Evolutionary conservation across 2,797 vertebrate genomes (phyloP).

Genomic region (Dendrocincla fuliginosa): DNA sequence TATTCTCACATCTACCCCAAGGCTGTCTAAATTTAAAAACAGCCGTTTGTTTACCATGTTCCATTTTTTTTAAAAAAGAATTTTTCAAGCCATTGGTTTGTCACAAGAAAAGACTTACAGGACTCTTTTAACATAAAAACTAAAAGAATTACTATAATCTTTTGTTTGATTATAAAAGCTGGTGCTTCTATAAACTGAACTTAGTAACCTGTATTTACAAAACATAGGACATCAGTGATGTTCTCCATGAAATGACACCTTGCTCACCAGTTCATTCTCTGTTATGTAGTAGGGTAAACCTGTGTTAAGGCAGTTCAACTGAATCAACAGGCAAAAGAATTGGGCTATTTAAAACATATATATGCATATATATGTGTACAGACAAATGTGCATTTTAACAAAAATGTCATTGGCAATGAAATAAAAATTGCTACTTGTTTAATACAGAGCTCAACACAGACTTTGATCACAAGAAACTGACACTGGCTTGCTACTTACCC

Average conservation of each 20-base stretch:
- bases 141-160: background rate
- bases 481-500: background rate
- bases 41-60: constrained; percentile 68
- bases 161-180: background rate
- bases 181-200: background rate
- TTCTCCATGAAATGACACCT: background rate
- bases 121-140: background rate
- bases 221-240: background rate
- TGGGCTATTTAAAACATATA: background rate
- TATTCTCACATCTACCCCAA: constrained; percentile 72
- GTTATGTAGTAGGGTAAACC: background rate
- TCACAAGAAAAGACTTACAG: constrained; percentile 43
- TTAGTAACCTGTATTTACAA: background rate
- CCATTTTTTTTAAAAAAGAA: background rate
- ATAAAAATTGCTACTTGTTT: background rate
- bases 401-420: background rate
- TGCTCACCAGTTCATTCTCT: background rate
- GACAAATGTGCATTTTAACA: background rate
- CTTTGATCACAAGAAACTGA: background rate
- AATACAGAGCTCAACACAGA: background rate
- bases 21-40: constrained; percentile 72
- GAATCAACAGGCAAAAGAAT: background rate
- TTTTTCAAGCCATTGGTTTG: constrained; percentile 64
- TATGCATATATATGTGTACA: rapidly evolving
- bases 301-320: background rate